Percentiles rank a stretch among this genome's conserved stretches.
phyloP scores from a whole-genome alignment of 2,888 invertebrate genomes.

The Oasisia sp. region DNA sequence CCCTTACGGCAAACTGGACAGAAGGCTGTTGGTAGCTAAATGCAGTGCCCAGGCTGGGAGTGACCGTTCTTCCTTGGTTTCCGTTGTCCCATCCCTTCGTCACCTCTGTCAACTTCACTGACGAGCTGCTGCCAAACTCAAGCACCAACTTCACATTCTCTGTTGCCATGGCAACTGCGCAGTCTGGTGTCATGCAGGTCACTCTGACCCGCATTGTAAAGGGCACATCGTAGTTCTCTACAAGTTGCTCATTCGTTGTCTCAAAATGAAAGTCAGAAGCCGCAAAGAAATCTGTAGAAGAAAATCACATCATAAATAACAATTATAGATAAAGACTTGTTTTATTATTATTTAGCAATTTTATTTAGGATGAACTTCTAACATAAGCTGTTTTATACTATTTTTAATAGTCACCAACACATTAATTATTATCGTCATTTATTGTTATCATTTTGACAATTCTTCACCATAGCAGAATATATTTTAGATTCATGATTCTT shows the following conservation, averaged over 20 bases:
- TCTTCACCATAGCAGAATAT: not conserved
- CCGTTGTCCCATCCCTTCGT: not conserved
- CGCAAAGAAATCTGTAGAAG: not conserved
- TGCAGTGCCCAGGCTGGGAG: not conserved
- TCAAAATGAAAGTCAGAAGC: not conserved
- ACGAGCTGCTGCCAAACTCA: not conserved
- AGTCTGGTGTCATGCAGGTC: not conserved
- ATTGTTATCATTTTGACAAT: not conserved
- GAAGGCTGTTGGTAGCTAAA: not conserved
- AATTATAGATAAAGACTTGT: not conserved
- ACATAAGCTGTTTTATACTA: not conserved
- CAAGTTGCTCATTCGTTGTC: not conserved
- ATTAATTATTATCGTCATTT: not conserved
- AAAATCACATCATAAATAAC: not conserved
- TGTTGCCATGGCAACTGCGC: not conserved
- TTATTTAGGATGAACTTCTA: not conserved
- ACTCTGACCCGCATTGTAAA: not conserved
- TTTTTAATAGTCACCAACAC: not conserved
- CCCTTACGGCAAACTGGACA: not conserved
- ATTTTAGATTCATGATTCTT: not conserved
- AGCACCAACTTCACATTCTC: not conserved
- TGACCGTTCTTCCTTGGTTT: not conserved
- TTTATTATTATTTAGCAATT: not conserved
- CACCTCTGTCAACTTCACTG: not conserved
- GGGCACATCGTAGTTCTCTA: not conserved